Base-by-base conservation (phyloP, 1,140 invertebrate genomes). In the Leucophenga varia region DNA sequence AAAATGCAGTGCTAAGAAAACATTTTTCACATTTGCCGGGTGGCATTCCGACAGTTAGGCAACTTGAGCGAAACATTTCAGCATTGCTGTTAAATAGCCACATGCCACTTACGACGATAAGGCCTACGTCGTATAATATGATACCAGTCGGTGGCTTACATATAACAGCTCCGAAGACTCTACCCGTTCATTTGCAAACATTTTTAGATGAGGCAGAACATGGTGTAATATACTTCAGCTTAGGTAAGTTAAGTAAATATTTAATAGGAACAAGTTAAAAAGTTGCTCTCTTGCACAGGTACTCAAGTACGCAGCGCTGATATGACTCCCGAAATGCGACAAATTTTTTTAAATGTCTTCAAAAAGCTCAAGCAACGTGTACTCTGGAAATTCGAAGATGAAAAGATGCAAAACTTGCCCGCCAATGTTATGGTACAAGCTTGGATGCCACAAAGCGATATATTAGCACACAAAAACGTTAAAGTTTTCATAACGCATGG, bases 371-470 rank as follows among this genome's bases (percentile, higher is more conserved):
- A 79, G 6, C 80, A 84, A 48, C 77, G 78, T 39, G 74, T 85
- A 6, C 49, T 86, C 3, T 84, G 82, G 82, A 86, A 86, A 63
- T 80, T 79, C 52, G 83, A 85, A 50, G 68, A 76, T 9, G 70
- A 72, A 1, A 69, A 65, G 2, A 49, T 82, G 20, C 69, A 76
- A 3, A 73, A 69, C 47, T 69, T 70, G 9, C 78, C 81, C 0
- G 52, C 78, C 1, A 85, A 87, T 58, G 76, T 87, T 0, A 78
- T 80, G 36, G 68, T 80, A 10, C 64, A 70, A 2, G 79, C 79
- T 38, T 86, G 85, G 84, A 64, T 85, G 28, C 83, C 84, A 0
- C 84, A 87, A 55, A 75, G 77, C 10, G 82, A 85, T 57, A 75
- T 85, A 43, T 56, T 85, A 21, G 77, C 76, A 19, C 83, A 85